Percentiles rank a stretch among this genome's conserved stretches.
Conservation (phyloP, 2,113 vertebrate genomes). For the Amblyornis subalaris region DNA sequence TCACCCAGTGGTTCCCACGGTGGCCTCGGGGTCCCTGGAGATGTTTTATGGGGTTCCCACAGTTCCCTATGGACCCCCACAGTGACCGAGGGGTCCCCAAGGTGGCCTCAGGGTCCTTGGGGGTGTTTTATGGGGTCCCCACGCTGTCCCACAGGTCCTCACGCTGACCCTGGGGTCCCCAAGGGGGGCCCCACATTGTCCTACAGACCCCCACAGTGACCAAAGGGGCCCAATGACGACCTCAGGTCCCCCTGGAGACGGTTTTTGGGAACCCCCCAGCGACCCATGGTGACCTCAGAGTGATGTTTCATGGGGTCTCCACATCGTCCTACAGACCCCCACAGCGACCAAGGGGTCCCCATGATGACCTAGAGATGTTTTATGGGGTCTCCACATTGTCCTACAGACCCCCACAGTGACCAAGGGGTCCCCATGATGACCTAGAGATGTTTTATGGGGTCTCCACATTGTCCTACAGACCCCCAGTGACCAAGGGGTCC, state of each 20-base stretch:
- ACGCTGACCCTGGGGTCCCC: background rate
- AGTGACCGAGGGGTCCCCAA: fast-evolving
- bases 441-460: background rate
- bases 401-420: too few relatives aligned
- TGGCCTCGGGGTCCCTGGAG: too few relatives aligned
- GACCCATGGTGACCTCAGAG: fast-evolving
- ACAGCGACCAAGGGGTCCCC: too few relatives aligned
- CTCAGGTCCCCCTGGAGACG: too few relatives aligned
- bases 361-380: fast-evolving
- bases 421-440: background rate
- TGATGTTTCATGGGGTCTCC: background rate
- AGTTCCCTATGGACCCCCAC: too few relatives aligned
- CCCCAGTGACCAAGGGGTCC: background rate
- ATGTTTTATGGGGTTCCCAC: too few relatives aligned
- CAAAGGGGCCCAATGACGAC: too few relatives aligned
- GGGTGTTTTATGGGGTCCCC: background rate
- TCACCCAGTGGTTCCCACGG: too few relatives aligned
- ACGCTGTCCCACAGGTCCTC: too few relatives aligned
- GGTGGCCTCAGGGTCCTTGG: fast-evolving
- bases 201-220: too few relatives aligned
- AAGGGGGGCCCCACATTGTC: too few relatives aligned
- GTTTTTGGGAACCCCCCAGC: too few relatives aligned
- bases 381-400: background rate
- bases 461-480: fast-evolving
- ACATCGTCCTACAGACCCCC: background rate